phyloP scores from a whole-genome alignment of 23 tunicate species.

The Ascidia mentula region DNA sequence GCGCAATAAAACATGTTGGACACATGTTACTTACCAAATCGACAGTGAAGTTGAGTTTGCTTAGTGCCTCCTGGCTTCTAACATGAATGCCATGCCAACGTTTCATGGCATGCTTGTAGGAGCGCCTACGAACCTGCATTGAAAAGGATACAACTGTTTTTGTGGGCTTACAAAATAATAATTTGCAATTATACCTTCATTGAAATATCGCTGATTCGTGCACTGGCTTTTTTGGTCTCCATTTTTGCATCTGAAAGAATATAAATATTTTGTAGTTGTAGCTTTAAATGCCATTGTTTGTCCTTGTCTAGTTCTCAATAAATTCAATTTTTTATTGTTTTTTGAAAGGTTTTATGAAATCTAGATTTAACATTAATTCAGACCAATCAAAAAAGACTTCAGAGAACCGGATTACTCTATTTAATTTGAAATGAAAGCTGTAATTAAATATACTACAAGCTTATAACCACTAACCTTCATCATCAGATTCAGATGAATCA shows the following conservation, averaged over 20 bases:
- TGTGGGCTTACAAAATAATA: neutral
- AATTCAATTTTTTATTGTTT: no score
- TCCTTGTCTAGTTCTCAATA: no score
- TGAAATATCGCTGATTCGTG: slow-evolving; percentile 26
- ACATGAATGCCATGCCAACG: slow-evolving; percentile 44
- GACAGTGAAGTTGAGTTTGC: slow-evolving; percentile 56
- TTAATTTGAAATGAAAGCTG: no score
- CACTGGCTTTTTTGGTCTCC: slow-evolving; percentile 3
- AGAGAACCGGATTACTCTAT: no score
- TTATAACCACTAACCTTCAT: neutral
- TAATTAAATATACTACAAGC: no score
- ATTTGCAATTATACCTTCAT: slow-evolving; percentile 13
- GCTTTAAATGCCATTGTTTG: no score
- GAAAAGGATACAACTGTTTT: no score
- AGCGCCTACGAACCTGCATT: slow-evolving; percentile 62
- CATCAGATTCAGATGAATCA: neutral
- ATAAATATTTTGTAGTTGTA: no score
- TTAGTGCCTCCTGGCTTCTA: slow-evolving; percentile 65
- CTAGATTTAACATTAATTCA: no score
- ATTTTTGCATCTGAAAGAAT: neutral
- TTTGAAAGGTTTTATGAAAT: no score
- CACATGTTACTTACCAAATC: slow-evolving; percentile 44
- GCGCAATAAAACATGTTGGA: no score
- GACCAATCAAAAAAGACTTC: no score
- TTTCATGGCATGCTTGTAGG: slow-evolving; percentile 68